Base-by-base conservation (phyloP, 1,140 invertebrate genomes). In the Bombus pyrosoma region DNA sequence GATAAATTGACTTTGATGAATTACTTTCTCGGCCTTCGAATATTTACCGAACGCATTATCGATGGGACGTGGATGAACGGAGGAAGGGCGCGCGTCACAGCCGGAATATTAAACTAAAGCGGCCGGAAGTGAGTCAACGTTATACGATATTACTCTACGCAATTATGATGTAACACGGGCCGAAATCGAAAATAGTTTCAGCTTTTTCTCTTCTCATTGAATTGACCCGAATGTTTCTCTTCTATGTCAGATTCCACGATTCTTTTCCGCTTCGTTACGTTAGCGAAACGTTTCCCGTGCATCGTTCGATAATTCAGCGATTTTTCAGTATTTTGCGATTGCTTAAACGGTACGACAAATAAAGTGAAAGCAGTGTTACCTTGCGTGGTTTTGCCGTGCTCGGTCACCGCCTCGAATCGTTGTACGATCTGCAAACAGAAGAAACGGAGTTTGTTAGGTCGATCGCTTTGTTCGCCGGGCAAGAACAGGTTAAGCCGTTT, bases 361-460 rank as follows among this genome's bases (percentile, higher is more conserved):
- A 75, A 85, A 73, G 84, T 66, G 72, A 85, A 85, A 81, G 84
- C 62, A 66, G 34, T n/a, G 78, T 85, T 85, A 85, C 84, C 84
- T 81, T 81, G 79, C 71, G 79, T 41, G 71, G 69, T 81, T 75
- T 81, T 59, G 69, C 32, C 68, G 69, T 57, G 69, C 6, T 68
- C 25, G 57, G 8, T 64, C 47, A 37, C 43, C 22, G 77, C 69
- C 37, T 43, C 34, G 47, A 73, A 37, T 57, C 43, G 82, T 39
- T 64, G 77, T n/a, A 53, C 71, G 43, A 57, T 68, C 84, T 85
- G 84, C 4, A 69, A 81, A 37, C 34, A 10, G 59, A 57, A 66
- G 41, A 68, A 66, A 74, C 18, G 37, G 2, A 9, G 13, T 15
- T 43, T 32, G n/a, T 72, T 62, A 73, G 34, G 12, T 47, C 2